Base-by-base conservation (phyloP, 2,888 invertebrate species). In the Bembecia ichneumoniformis region DNA sequence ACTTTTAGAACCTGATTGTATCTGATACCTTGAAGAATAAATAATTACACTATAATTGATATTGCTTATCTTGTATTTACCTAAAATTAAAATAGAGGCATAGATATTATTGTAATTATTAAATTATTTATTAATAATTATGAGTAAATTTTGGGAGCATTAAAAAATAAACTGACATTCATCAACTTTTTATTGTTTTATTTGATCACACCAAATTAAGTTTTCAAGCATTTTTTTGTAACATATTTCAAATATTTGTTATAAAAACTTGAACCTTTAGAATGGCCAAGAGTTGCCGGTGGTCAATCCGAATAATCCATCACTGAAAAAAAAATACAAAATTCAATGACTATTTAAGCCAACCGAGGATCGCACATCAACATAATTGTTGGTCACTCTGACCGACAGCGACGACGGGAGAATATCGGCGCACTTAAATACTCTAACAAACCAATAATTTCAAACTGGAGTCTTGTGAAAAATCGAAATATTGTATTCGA, bases 211-310 rank as follows among this genome's bases (percentile, higher is more conserved):
- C 14, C 14, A 13, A 40, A n/a, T 14, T 10, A 35, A 35, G 35
- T 35, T 10, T 7, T 17, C 1, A 13, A 14, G 44, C 10, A 44
- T 16, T 15, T 44, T 44, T 14, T 44, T 16, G 10, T 10, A 16
- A 40, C 5, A 40, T 40, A 14, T n/a, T n/a, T 40, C 7, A n/a
- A 40, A n/a, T 40, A 40, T n/a, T 2, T 40, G 13, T 13, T 14
- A 2, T 40, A 11, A n/a, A 40, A 40, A n/a, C 40, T 14, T 16
- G 16, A 44, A 1, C 16, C 10, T 0, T 44, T 52, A 63, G 49
- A 52, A 63, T 34, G 63, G 63, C 56, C 56, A 63, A 3, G 20
- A 46, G 34, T 20, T 48, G 14, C 55, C 56, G 10, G 65, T 65
- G 0, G 49, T 35, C n/a, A 66, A 49, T 3, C 54, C 58, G 43